phyloP scores from a whole-genome alignment of 2,113 vertebrate species.

The Numida meleagris region DNA sequence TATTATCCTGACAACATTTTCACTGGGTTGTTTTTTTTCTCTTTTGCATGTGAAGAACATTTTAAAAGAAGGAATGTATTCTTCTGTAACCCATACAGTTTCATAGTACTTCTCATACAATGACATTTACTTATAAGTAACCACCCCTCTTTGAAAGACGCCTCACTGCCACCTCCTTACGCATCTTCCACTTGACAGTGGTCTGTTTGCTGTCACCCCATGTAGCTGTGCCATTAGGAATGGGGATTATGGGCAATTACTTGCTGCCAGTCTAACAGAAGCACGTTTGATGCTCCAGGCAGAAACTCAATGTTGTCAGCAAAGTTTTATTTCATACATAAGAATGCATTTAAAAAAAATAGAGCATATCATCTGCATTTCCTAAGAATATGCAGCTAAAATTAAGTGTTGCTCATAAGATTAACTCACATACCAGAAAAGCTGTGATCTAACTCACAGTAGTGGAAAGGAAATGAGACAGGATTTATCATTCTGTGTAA shows the following conservation, averaged over 20 bases:
- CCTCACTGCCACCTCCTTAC: not conserved
- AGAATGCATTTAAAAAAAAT: not conserved
- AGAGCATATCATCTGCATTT: not conserved
- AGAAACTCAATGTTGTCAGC: not conserved
- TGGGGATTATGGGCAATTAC: not conserved
- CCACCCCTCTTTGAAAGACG: not conserved
- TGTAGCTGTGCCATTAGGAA: not conserved
- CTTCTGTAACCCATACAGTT: not conserved
- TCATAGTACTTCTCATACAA: not conserved
- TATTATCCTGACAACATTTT: not conserved
- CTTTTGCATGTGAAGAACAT: not conserved
- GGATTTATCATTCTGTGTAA: constrained; percentile 40
- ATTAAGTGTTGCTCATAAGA: not conserved
- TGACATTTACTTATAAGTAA: not conserved
- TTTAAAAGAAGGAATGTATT: not conserved
- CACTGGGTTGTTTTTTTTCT: not conserved
- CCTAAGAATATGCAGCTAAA: not conserved
- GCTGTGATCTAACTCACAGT: not conserved
- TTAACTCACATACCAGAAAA: not conserved
- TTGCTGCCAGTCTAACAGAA: not conserved
- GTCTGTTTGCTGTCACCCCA: not conserved
- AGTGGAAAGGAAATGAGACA: constrained; percentile 32
- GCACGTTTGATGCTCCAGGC: not conserved
- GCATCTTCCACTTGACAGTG: not conserved
- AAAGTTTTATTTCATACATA: not conserved